Evolutionary conservation across 1,140 invertebrate genomes (phyloP).

Genomic region (Hetaerina americana): DNA sequence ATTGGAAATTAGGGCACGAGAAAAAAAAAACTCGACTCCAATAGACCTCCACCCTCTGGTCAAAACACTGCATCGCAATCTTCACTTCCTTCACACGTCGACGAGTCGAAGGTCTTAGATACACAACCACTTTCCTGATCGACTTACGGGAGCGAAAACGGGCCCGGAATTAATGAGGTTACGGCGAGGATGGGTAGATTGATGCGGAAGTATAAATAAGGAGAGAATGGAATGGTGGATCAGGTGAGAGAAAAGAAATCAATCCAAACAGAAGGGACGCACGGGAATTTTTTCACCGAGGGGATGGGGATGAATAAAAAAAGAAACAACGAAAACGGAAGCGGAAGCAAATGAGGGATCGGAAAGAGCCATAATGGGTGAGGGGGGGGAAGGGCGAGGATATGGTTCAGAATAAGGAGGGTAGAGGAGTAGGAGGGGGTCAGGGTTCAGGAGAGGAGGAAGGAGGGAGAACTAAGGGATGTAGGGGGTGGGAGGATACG

Average conservation of each 20-base stretch:
- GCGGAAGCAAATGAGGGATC: background rate
- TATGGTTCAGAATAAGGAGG: too few relatives aligned
- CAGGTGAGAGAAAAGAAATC: background rate
- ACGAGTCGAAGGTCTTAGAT: too few relatives aligned
- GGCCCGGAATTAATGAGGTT: background rate
- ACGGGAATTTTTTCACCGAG: background rate
- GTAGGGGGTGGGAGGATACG: too few relatives aligned
- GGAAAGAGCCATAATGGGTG: background rate
- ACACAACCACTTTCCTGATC: background rate
- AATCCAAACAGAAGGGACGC: too few relatives aligned
- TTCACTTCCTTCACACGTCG: too few relatives aligned
- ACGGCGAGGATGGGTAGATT: background rate
- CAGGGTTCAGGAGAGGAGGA: too few relatives aligned
- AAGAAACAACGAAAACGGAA: background rate
- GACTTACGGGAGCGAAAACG: background rate
- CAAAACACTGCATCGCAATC: too few relatives aligned
- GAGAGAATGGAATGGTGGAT: background rate
- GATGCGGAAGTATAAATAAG: background rate
- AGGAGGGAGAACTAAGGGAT: too few relatives aligned
- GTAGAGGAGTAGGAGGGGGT: too few relatives aligned
- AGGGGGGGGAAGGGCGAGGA: background rate
- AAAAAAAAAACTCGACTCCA: too few relatives aligned
- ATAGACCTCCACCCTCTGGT: too few relatives aligned
- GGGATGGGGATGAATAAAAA: background rate
- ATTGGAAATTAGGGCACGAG: too few relatives aligned